Evolutionary conservation across 2,888 invertebrate species (phyloP), one percentile per base, ranked within the genome.

Genomic region (Lapara coniferarum): DNA sequence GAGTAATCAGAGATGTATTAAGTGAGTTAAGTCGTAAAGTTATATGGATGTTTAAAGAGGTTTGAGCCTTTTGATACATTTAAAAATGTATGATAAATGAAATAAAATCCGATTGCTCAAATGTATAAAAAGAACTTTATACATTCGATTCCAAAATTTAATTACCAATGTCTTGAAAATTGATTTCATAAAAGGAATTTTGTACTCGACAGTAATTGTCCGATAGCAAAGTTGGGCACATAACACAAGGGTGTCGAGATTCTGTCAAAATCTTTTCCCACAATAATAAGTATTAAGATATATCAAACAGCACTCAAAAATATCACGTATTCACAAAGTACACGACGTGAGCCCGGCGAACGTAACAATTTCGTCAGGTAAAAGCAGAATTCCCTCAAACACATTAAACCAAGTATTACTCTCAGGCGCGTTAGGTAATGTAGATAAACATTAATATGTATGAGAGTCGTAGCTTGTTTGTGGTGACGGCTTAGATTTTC

Each of bases 381-480:
- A 84, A 84, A 86, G 83, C 84, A 83, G 82, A 87, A 85, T 84
- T 85, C 85, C 85, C 87, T 79, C 82, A 86, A 89, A 89, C 85
- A 89, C 89, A 88, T 88, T 89, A 88, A 85, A 84, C 82, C 82
- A 81, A 79, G 82, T 84, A 84, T 84, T 81, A 81, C 83, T 86
- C 84, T 80, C 81, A 77, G 74, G 82, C 81, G 84, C 82, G 83
- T 85, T 85, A 83, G 87, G 85, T 83, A 89, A 89, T 88, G 91
- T 88, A 88, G 87, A 90, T 89, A 89, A 86, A 85, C 88, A 92
- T 92, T 89, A 92, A 92, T 91, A 92, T 92, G 92, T 89, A 92
- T 92, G 91, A 92, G 85, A 73, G 76, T 74, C 78, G 82, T 77
- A 78, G 81, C 88, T 88, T 91, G 91, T 90, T 90, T 90, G 89